Evolutionary conservation across 2,888 invertebrate species (phyloP).

Genomic region (Cheilosia grossa): DNA sequence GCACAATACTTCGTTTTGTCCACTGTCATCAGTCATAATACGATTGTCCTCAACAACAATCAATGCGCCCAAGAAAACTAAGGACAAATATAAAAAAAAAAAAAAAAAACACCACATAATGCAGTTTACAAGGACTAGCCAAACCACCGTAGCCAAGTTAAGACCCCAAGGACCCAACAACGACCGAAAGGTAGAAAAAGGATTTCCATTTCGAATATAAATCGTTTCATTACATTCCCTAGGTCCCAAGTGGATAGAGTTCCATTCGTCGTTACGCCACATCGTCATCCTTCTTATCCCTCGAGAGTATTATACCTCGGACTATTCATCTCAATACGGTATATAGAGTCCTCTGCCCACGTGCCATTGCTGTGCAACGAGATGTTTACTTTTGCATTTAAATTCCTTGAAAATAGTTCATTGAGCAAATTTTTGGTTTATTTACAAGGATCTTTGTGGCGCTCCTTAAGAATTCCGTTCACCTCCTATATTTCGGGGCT

Average conservation of each 20-base stretch:
- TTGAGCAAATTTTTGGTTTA: constrained; percentile 36
- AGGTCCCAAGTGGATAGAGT: constrained; percentile 51
- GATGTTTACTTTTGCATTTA: constrained; percentile 21
- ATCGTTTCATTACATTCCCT: constrained; percentile 61
- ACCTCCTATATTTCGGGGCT: neutral
- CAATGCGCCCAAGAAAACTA: constrained; percentile 15
- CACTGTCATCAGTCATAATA: constrained; percentile 34
- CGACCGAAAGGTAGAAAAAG: constrained; percentile 16
- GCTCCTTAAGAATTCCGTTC: neutral
- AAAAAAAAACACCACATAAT: constrained; percentile 39
- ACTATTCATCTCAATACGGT: constrained; percentile 18
- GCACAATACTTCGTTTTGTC: no score
- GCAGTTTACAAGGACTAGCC: constrained; percentile 22
- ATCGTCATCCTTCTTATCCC: constrained; percentile 51
- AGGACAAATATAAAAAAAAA: neutral
- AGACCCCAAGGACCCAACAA: constrained; percentile 20
- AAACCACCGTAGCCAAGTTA: constrained; percentile 10
- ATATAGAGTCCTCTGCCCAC: neutral
- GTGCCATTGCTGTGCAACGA: neutral
- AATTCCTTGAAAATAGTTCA: constrained; percentile 33
- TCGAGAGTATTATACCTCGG: neutral
- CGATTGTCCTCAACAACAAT: constrained; percentile 25
- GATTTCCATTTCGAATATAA: constrained; percentile 53
- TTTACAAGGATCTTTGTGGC: constrained; percentile 15
- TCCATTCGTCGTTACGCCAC: constrained; percentile 54